phyloP scores from a whole-genome alignment of 2,797 vertebrate genomes.

The Chrosomus eos region DNA sequence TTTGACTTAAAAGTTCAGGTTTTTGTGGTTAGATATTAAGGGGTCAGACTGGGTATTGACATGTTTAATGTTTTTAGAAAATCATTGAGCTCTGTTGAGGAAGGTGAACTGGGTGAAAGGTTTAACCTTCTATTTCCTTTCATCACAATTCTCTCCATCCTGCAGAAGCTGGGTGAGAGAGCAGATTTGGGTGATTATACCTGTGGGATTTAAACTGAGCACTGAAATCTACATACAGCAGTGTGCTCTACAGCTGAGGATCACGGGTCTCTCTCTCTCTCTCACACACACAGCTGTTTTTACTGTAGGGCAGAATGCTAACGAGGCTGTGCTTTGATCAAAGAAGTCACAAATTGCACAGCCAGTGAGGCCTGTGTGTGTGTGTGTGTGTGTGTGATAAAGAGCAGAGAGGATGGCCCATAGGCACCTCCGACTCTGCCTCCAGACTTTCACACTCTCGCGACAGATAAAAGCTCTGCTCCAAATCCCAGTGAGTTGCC shows the following conservation, averaged over 20 bases:
- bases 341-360: conserved; percentile 80
- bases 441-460: not conserved
- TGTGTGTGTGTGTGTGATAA: conserved; percentile 35
- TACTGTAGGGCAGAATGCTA: conserved; percentile 76
- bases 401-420: conserved; percentile 65
- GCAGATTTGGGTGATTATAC: conserved; percentile 61
- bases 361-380: conserved; percentile 46
- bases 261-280: conserved; percentile 7
- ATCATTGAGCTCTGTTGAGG: conserved; percentile 29
- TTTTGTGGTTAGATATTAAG: conserved; percentile 14
- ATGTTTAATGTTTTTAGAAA: conserved; percentile 36
- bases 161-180: conserved; percentile 63
- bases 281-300: conserved; percentile 75
- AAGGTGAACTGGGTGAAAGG: conserved; percentile 27
- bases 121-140: conserved; percentile 41
- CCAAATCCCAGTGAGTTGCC: not conserved
- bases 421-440: conserved; percentile 43
- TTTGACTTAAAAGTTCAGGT: not conserved
- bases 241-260: conserved; percentile 42
- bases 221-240: conserved; percentile 74
- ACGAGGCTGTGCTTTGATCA: conserved; percentile 81
- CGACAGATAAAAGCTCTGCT: not conserved
- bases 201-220: conserved; percentile 60
- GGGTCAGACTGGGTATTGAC: conserved; percentile 8
- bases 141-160: conserved; percentile 45